A percentile compares a stretch with the other conserved stretches of the same genome.
Evolutionary conservation across 2,113 vertebrate species (phyloP).

Genomic region (Leucosticte australis): DNA sequence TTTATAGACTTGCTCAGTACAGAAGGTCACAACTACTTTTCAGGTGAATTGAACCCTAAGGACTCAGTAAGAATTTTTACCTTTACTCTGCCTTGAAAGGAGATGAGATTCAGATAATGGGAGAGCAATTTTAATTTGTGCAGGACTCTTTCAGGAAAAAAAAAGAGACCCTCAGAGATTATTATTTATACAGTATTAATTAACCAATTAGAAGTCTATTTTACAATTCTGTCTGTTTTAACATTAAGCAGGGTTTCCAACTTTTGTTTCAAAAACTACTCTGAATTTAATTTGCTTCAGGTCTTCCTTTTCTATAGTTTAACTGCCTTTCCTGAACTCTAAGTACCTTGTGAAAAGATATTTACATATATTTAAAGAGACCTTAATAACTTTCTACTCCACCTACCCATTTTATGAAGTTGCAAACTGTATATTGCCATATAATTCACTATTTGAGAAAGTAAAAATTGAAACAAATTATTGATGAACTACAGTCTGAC

Average conservation of each 20-base stretch:
- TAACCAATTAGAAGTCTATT: neutral
- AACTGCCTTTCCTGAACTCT: neutral
- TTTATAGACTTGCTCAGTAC: neutral
- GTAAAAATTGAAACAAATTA: neutral
- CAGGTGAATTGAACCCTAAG: neutral
- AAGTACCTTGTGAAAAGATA: neutral
- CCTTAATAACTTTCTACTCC: neutral
- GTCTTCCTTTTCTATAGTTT: neutral
- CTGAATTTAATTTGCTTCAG: neutral
- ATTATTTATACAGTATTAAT: conserved; percentile 32
- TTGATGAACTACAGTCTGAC: neutral
- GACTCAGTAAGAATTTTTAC: conserved; percentile 5
- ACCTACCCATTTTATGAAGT: neutral
- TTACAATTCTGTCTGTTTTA: neutral
- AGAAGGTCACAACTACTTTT: conserved; percentile 16
- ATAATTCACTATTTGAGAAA: neutral
- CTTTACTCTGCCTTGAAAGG: neutral
- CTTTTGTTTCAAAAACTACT: neutral
- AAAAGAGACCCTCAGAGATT: neutral
- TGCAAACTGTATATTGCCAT: neutral
- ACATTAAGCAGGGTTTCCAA: neutral
- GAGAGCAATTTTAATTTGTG: neutral
- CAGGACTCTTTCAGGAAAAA: neutral
- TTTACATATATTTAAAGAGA: neutral
- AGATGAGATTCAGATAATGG: neutral